phyloP scores from a whole-genome alignment of 1,140 invertebrate genomes.

The Caenorhabditis remanei region DNA sequence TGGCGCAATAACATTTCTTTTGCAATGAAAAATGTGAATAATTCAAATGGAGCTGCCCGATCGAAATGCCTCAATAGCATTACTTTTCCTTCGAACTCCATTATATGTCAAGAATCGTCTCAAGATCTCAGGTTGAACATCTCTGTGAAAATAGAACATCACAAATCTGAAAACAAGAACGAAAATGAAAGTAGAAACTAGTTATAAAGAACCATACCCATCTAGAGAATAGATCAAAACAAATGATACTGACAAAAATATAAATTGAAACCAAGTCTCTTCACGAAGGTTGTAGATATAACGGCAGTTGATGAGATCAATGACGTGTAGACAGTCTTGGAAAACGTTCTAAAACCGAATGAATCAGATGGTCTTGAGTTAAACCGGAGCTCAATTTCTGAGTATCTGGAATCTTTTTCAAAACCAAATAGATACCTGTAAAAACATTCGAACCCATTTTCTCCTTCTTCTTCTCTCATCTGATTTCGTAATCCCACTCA shows the following conservation, averaged over 20 bases:
- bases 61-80: background rate
- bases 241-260: background rate
- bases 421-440: background rate
- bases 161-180: background rate
- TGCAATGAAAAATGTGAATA: background rate
- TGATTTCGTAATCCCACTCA: background rate
- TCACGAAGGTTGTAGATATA: background rate
- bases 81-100: background rate
- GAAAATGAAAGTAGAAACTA: background rate
- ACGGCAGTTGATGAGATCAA: conserved; percentile 12
- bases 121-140: background rate
- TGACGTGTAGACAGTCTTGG: conserved; percentile 8
- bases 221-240: conserved; percentile 22
- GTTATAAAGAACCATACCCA: background rate
- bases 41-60: background rate
- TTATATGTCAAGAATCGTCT: background rate
- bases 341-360: background rate
- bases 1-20: background rate
- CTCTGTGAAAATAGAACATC: conserved; percentile 21
- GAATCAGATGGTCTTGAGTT: no score
- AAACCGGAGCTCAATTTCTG: no score
- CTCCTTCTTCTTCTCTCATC: background rate
- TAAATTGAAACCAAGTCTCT: conserved; percentile 12
- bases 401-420: no score
- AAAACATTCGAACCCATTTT: conserved; percentile 1